A percentile compares a stretch with the other conserved stretches of the same genome.
Evolutionary conservation across 2,113 vertebrate genomes (phyloP).

Genomic region (Athene cunicularia): DNA sequence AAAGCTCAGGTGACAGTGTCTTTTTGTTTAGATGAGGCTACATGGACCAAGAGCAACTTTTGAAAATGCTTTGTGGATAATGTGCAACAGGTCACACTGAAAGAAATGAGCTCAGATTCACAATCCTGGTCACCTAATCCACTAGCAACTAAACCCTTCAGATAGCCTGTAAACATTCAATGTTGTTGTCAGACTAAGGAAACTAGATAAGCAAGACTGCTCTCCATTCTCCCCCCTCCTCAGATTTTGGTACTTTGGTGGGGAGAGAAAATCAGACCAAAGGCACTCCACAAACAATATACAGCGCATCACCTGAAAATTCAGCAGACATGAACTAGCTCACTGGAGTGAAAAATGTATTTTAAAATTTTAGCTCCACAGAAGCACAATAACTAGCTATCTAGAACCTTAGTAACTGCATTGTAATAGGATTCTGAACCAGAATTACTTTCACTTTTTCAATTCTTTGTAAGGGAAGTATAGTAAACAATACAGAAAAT

Average conservation of each 20-base stretch:
- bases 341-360: background rate
- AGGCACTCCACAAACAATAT: background rate
- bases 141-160: background rate
- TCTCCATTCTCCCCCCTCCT: accelerated
- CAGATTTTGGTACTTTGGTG: background rate
- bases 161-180: background rate
- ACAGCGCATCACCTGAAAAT: background rate
- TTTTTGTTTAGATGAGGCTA: background rate
- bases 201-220: background rate
- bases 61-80: background rate
- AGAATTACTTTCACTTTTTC: background rate
- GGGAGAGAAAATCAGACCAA: background rate
- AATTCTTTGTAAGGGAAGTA: background rate
- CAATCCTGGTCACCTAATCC: background rate
- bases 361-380: background rate
- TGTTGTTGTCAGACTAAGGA: background rate
- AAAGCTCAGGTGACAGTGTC: background rate
- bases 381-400: background rate
- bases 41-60: background rate
- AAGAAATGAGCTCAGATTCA: background rate
- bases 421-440: background rate
- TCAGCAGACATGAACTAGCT: background rate
- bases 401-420: background rate
- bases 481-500: background rate
- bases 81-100: background rate